Evolutionary conservation across 1,140 invertebrate genomes (phyloP).

Genomic region (Polypedilum vanderplanki): DNA sequence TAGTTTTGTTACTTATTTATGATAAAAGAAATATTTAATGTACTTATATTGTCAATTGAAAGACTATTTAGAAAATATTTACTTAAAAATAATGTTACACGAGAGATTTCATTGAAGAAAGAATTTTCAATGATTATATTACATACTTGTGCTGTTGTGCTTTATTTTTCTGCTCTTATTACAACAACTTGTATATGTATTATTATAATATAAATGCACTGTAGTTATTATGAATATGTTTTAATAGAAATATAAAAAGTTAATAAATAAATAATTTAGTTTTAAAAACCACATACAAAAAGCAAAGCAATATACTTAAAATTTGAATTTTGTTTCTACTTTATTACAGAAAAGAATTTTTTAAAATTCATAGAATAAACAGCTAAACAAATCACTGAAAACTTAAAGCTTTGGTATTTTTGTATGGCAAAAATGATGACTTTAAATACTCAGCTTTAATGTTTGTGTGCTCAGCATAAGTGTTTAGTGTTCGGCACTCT

Average conservation of each 20-base stretch:
- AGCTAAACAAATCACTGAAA: no score
- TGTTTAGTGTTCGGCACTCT: no score
- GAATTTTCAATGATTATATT: neutral
- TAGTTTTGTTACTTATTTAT: neutral
- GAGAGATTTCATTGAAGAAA: neutral
- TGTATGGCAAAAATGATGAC: no score
- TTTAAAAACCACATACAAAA: neutral
- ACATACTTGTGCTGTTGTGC: neutral
- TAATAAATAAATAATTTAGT: slow-evolving; percentile 8
- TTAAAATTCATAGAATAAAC: no score
- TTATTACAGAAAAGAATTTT: no score
- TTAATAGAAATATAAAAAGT: neutral
- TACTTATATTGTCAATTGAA: neutral
- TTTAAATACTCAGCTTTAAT: no score
- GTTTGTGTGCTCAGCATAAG: no score
- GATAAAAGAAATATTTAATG: neutral
- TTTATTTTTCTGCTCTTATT: slow-evolving; percentile 14
- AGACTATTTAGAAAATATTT: neutral
- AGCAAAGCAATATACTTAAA: neutral
- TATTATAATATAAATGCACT: neutral
- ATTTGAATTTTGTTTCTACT: neutral
- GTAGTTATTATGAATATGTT: slow-evolving; percentile 9
- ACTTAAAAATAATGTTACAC: neutral
- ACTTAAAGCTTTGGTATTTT: no score
- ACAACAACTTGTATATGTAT: no score